These are phyloP conservation scores for Vanessa atalanta DNA, from an alignment of 1,140 invertebrate species.

Conservation along the genomic window DNA sequence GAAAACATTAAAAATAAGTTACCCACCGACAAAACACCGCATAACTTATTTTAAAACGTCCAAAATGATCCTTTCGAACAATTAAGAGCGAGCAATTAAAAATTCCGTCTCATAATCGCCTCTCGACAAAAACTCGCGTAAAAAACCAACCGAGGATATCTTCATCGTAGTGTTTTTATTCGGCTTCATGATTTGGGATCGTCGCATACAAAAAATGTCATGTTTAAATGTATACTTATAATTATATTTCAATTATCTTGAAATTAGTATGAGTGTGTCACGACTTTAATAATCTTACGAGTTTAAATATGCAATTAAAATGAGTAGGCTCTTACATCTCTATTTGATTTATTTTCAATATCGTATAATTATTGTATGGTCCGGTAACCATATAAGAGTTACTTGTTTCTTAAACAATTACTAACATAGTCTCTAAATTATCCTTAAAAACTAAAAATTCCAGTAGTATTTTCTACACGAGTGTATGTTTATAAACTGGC, in stretches of 20 bases:
- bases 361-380: no score
- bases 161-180: conserved; percentile 47
- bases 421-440: no score
- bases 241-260: no score
- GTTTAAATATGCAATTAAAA: no score
- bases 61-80: conserved; percentile 46
- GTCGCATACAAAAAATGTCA: neutral
- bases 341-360: no score
- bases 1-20: neutral
- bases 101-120: conserved; percentile 56
- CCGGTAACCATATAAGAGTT: no score
- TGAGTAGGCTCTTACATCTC: no score
- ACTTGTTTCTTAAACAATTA: no score
- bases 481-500: neutral
- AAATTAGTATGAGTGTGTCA: no score
- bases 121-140: conserved; percentile 47
- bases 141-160: conserved; percentile 49
- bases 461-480: neutral
- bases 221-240: no score
- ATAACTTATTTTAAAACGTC: conserved; percentile 25
- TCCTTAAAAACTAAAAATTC: neutral
- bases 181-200: conserved; percentile 3
- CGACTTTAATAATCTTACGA: no score
- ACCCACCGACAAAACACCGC: neutral
- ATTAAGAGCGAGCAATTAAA: conserved; percentile 61